Conservation (phyloP, 92 coral and sea anemone species). For the Isaurus tuberculatus region DNA sequence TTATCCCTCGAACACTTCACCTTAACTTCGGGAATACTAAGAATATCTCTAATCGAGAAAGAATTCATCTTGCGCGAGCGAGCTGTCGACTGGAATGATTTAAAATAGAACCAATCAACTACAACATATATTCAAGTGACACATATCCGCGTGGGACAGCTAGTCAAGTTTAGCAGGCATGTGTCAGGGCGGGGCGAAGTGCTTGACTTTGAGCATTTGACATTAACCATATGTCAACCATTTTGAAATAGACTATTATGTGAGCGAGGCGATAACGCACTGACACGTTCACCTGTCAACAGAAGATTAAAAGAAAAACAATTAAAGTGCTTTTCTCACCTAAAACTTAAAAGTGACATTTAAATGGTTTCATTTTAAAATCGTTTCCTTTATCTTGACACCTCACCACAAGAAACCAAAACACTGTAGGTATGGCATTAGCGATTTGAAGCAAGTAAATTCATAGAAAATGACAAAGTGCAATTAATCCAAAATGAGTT, state of each 20-base stretch:
- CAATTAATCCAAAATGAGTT: conserved; percentile 17
- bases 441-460: conserved; percentile 7
- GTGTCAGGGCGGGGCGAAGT: conserved; percentile 56
- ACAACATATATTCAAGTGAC: conserved; percentile 46
- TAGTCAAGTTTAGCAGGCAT: conserved; percentile 49
- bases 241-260: conserved; percentile 46
- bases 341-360: conserved; percentile 45
- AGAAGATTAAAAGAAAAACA: conserved; percentile 52
- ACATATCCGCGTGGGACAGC: conserved; percentile 55
- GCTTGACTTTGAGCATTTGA: conserved; percentile 44
- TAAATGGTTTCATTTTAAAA: conserved; percentile 47
- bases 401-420: conserved; percentile 22
- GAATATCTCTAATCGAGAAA: conserved; percentile 53
- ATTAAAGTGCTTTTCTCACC: conserved; percentile 54
- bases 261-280: conserved; percentile 53
- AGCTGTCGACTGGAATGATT: conserved; percentile 48
- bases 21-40: conserved; percentile 38
- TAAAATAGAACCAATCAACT: conserved; percentile 45
- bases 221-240: conserved; percentile 49
- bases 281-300: conserved; percentile 51
- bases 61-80: conserved; percentile 53
- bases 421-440: conserved; percentile 5
- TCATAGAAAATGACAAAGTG: conserved; percentile 17
- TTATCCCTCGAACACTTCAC: conserved; percentile 51
- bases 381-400: conserved; percentile 46